Conservation (phyloP, 2,113 vertebrate genomes). For the Poeciliopsis turrubarensis region DNA sequence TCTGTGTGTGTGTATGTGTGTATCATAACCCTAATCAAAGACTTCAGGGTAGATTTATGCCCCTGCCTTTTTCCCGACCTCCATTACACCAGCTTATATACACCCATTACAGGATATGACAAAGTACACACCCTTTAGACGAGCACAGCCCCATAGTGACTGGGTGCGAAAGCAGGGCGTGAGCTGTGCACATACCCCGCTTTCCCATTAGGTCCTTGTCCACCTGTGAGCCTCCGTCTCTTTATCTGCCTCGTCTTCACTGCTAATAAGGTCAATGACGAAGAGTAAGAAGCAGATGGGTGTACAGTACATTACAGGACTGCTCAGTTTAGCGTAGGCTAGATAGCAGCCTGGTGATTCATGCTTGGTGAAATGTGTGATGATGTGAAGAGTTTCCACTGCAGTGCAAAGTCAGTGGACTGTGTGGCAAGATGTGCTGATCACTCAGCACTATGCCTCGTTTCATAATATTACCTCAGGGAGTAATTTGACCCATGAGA, state of each 20-base stretch:
- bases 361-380: constrained; percentile 68
- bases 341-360: constrained; percentile 60
- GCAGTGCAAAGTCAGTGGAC: constrained; percentile 64
- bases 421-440: constrained; percentile 60
- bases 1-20: constrained; percentile 53
- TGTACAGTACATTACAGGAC: constrained; percentile 69
- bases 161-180: constrained; percentile 50
- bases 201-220: constrained; percentile 73
- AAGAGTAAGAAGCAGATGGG: constrained; percentile 70
- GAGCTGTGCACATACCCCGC: constrained; percentile 54
- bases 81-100: constrained; percentile 81
- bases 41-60: constrained; percentile 80
- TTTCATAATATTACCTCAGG: constrained; percentile 67
- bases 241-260: constrained; percentile 57
- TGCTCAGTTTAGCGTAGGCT: constrained; percentile 36
- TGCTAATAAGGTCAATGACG: constrained; percentile 78
- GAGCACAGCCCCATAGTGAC: constrained; percentile 56
- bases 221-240: constrained; percentile 65
- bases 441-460: constrained; percentile 58
- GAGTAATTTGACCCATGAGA: constrained; percentile 64
- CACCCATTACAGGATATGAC: constrained; percentile 84
- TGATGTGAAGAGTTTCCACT: constrained; percentile 67
- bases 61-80: constrained; percentile 78
- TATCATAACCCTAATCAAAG: constrained; percentile 77
- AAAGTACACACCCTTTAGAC: constrained; percentile 75